Base-by-base conservation (phyloP, 1,140 invertebrate species). In the Macrobrachium rosenbergii region DNA sequence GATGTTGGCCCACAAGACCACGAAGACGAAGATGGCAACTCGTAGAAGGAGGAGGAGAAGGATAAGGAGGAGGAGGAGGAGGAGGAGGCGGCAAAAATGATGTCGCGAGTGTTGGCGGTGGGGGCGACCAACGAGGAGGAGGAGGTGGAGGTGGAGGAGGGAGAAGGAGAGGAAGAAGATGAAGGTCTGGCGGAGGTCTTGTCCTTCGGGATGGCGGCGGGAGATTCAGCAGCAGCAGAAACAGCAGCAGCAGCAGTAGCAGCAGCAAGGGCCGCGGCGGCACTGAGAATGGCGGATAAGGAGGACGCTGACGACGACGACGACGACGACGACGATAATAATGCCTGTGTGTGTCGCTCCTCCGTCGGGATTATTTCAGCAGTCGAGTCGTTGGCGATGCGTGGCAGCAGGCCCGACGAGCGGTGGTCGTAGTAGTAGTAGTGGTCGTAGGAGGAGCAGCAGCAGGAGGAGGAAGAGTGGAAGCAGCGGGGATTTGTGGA, bases 141-240 rank as follows among this genome's bases (percentile, higher is more conserved):
- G 37, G 52, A 79, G 45, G 77, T 23, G 58, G 58, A 8, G 77
- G 77, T 5, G 12, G n/a, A 21, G 58, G 52, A 0, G 52, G 21
- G 6, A 11, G 76, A 14, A 7, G 45, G 12, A 16, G 77, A 80
- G 12, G 77, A 59, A 37, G 45, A 60, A 43, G 59, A 58, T n/a
- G 77, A 59, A 28, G 45, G 59, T 19, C 77, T 80, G 21, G 77
- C n/a, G 11, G 59, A 16, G 21, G n/a, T 21, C 23, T 75, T 75
- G 17, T 75, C 17, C 77, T 28, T 17, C 45, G 59, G n/a, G 45
- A 52, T 59, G 81, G 17, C 60, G 73, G 82, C 72, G 82, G 83
- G 43, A 77, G 21, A 19, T 37, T 23, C 37, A 60, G 77, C n/a
- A 77, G 21, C 17, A 59, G 63, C n/a, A 45, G 19, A 62, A 23